These are phyloP conservation scores for Lepidocyrtinus sp. DNA, from an alignment of 2,888 invertebrate species.

Conservation along the genomic window DNA sequence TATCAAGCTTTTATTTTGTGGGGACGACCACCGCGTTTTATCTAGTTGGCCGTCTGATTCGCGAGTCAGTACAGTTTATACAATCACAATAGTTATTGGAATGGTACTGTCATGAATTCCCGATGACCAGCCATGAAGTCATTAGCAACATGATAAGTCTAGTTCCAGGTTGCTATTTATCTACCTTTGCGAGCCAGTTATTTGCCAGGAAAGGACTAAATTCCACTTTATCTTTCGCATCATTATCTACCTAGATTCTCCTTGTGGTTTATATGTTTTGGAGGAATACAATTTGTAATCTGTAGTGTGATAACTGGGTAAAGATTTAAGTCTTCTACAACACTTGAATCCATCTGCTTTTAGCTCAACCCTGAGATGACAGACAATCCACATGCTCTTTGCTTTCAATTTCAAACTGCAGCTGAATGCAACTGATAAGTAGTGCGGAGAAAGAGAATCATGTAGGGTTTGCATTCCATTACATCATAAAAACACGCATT, in stretches of 20 bases:
- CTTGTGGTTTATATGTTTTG: background rate
- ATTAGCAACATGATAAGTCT: constrained; percentile 41
- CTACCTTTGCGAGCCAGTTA: constrained; percentile 3
- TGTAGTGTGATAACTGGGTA: background rate
- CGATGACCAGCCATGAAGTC: constrained; percentile 40
- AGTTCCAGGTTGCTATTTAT: constrained; percentile 18
- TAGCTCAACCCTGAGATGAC: background rate
- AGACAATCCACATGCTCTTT: constrained; percentile 12
- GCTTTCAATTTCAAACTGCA: constrained; percentile 13
- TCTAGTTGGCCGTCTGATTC: constrained; percentile 31
- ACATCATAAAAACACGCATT: constrained; percentile 8
- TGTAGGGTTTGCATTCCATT: constrained; percentile 16
- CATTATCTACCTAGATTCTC: background rate
- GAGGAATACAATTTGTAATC: constrained; percentile 25
- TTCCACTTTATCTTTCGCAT: background rate
- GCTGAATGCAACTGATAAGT: constrained; percentile 21
- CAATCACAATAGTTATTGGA: constrained; percentile 5
- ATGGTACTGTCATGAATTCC: background rate
- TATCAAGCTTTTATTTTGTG: no score
- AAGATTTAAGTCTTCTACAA: background rate
- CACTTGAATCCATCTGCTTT: constrained; percentile 36
- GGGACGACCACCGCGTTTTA: constrained; percentile 24
- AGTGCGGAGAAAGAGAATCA: background rate
- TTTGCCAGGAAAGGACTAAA: constrained; percentile 24
- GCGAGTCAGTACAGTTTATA: constrained; percentile 21